These are phyloP conservation scores for Phyllotreta cruciferae DNA, from an alignment of 2,888 invertebrate genomes.

Conservation along the genomic window DNA sequence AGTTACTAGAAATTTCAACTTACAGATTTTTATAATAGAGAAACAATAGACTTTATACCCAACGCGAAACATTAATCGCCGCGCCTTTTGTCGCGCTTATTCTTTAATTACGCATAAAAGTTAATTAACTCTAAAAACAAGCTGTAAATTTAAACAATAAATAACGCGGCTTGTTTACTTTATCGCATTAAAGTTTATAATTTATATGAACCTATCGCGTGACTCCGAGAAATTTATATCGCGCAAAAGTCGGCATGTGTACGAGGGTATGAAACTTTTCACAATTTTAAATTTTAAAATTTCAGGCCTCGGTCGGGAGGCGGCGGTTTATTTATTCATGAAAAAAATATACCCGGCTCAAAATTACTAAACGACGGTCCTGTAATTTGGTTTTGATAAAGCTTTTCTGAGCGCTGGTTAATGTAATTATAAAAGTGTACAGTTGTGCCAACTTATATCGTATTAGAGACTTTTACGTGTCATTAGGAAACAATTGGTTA, in stretches of 20 bases:
- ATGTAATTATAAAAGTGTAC: too few relatives aligned
- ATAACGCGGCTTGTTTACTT: conserved; percentile 28
- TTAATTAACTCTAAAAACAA: conserved; percentile 29
- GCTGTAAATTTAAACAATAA: conserved; percentile 28
- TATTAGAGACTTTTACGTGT: too few relatives aligned
- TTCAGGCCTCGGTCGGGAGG: not conserved
- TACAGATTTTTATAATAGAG: not conserved
- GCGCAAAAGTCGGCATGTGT: conserved; percentile 18
- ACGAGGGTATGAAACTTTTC: conserved; percentile 18
- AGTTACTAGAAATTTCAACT: too few relatives aligned
- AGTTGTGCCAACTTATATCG: too few relatives aligned
- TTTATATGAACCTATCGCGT: conserved; percentile 30
- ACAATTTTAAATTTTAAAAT: conserved; percentile 2
- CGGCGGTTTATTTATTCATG: too few relatives aligned
- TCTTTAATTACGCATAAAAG: conserved; percentile 26
- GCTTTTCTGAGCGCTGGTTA: too few relatives aligned
- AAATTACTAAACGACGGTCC: too few relatives aligned
- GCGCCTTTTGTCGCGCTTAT: conserved; percentile 15
- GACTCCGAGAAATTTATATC: conserved; percentile 23
- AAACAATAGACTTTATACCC: not conserved
- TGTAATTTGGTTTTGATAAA: too few relatives aligned
- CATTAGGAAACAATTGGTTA: too few relatives aligned
- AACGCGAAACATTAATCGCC: not conserved
- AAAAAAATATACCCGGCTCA: too few relatives aligned
- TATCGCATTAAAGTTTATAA: conserved; percentile 29